These are phyloP conservation scores for Intellagama lesueurii DNA, from an alignment of 2,797 vertebrate genomes.

Conservation along the genomic window DNA sequence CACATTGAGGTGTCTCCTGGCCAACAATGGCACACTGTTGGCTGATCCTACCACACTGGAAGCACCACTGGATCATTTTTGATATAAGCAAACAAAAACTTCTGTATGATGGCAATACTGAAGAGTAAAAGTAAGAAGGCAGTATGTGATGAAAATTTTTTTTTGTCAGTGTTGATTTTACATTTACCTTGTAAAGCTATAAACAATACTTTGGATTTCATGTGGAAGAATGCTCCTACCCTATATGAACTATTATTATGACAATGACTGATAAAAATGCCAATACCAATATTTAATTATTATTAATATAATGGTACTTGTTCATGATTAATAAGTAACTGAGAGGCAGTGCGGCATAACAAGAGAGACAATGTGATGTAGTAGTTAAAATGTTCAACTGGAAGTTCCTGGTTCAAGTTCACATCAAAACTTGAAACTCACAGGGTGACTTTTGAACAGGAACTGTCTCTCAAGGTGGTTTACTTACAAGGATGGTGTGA, in stretches of 20 bases:
- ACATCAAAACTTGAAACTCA: no score
- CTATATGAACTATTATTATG: not conserved
- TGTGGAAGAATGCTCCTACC: no score
- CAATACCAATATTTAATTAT: not conserved
- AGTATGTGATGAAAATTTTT: not conserved
- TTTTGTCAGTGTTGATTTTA: not conserved
- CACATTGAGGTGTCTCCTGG: no score
- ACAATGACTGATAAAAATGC: not conserved
- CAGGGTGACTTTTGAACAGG: not conserved
- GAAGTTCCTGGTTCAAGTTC: not conserved
- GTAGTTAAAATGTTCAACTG: not conserved
- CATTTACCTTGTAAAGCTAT: not conserved
- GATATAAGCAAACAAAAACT: no score
- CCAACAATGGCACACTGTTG: no score
- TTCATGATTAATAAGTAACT: not conserved
- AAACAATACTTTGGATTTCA: not conserved
- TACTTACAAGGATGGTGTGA: not conserved
- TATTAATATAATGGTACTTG: no score
- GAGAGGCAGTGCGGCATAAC: not conserved
- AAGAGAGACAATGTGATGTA: not conserved
- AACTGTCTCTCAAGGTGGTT: not conserved
- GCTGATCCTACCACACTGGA: no score
- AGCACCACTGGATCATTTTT: no score
- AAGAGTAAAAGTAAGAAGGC: not conserved
- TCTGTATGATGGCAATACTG: not conserved